A percentile compares a stretch with the other conserved stretches of the same genome.
These are phyloP conservation scores for Macrosteles quadrilineatus DNA, from an alignment of 1,140 invertebrate species.

Conservation along the genomic window DNA sequence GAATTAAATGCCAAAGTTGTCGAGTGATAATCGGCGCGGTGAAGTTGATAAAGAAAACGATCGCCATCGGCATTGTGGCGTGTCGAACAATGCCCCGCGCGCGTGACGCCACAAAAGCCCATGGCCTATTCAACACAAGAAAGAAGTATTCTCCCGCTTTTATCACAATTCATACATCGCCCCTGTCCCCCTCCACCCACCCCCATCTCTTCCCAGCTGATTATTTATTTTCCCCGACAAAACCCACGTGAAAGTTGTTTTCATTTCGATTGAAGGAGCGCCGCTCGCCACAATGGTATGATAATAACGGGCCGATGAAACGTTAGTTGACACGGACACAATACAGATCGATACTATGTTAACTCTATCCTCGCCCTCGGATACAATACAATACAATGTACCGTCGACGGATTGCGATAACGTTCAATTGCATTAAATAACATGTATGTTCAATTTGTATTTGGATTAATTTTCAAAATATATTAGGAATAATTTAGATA, in stretches of 20 bases:
- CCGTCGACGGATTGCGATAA: too few species aligned
- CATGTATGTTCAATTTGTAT: too few species aligned
- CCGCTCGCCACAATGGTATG: background rate
- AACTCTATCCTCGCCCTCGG: too few species aligned
- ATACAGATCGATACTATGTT: background rate
- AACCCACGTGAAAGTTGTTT: background rate
- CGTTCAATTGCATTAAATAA: too few species aligned
- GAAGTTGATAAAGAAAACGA: conserved; percentile 34
- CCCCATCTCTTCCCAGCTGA: conserved; percentile 4
- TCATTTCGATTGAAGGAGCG: background rate
- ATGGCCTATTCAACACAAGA: conserved; percentile 29
- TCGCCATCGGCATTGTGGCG: conserved; percentile 18
- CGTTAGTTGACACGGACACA: background rate
- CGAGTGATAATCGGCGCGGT: conserved; percentile 30
- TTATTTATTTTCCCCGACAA: conserved; percentile 31
- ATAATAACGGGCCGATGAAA: background rate
- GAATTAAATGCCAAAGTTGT: too few species aligned
- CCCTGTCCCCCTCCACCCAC: background rate
- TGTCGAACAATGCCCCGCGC: conserved; percentile 23
- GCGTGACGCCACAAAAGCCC: conserved; percentile 30
- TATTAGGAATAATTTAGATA: too few species aligned
- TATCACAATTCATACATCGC: conserved; percentile 35
- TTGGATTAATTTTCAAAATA: too few species aligned
- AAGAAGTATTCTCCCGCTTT: conserved; percentile 31
- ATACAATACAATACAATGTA: too few species aligned